Evolutionary conservation across 2,113 vertebrate genomes (phyloP).

Genomic region (Anolis sagrei): DNA sequence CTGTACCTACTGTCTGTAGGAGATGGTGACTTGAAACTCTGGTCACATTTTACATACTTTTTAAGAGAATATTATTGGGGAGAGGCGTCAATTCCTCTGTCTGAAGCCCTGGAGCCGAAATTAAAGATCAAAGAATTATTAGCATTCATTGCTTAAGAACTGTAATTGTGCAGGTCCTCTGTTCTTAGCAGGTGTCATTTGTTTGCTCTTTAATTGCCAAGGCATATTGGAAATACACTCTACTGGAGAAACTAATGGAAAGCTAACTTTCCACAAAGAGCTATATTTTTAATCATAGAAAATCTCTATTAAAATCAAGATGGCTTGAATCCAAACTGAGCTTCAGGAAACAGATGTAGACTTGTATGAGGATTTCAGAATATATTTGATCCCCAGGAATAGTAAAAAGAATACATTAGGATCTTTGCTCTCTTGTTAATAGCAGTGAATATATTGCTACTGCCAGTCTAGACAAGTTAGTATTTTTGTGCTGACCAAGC

Average conservation of each 20-base stretch:
- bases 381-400: slow-evolving; percentile 9
- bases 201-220: neutral
- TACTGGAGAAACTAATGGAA: neutral
- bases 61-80: neutral
- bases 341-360: neutral
- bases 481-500: slow-evolving; percentile 21
- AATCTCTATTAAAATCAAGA: neutral
- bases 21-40: neutral
- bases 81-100: neutral
- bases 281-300: neutral
- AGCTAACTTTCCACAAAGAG: neutral
- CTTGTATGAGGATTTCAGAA: fast-evolving
- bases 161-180: neutral
- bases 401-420: neutral
- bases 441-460: neutral
- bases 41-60: too few relatives aligned
- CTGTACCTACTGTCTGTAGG: neutral
- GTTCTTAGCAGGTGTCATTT: neutral
- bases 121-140: neutral
- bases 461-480: neutral
- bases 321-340: slow-evolving; percentile 8
- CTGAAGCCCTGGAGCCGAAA: neutral
- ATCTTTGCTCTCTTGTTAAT: neutral
- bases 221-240: neutral
- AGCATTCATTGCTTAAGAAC: neutral